Conservation (phyloP, 2,888 invertebrate species). For the Heteropelma amictum region DNA sequence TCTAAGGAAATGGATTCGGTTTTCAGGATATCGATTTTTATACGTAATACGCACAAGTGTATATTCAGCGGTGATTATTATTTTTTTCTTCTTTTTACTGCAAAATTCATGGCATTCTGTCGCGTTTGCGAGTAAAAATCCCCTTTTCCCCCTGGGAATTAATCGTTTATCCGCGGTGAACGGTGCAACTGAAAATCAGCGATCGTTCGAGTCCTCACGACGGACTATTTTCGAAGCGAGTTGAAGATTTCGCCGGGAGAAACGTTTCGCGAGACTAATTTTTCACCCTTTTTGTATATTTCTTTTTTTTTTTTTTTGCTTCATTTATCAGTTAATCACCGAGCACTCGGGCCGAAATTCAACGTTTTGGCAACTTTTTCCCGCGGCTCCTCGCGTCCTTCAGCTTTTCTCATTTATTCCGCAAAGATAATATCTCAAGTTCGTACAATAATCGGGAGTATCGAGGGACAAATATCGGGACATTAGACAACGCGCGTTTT, state of each 20-base stretch:
- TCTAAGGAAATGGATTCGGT: slow-evolving; percentile 50
- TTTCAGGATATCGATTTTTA: slow-evolving; percentile 39
- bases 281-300: slow-evolving; percentile 21
- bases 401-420: slow-evolving; percentile 7
- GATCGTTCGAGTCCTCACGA: background rate
- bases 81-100: background rate
- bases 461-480: slow-evolving; percentile 68
- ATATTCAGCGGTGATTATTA: background rate
- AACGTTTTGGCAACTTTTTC: slow-evolving; percentile 22
- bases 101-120: slow-evolving; percentile 13
- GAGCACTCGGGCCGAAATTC: slow-evolving; percentile 13
- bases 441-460: slow-evolving; percentile 66
- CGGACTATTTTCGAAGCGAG: slow-evolving; percentile 24
- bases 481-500: slow-evolving; percentile 69
- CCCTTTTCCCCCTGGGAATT: background rate
- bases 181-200: slow-evolving; percentile 9
- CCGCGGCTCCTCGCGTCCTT: slow-evolving; percentile 1
- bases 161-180: background rate
- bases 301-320: slow-evolving; percentile 21
- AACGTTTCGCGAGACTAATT: slow-evolving; percentile 33
- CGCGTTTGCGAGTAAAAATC: background rate
- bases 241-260: slow-evolving; percentile 4
- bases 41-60: slow-evolving; percentile 5
- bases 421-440: slow-evolving; percentile 47
- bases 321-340: slow-evolving; percentile 32